phyloP scores from a whole-genome alignment of 2,797 vertebrate species.

The Halcyon chelicuti region DNA sequence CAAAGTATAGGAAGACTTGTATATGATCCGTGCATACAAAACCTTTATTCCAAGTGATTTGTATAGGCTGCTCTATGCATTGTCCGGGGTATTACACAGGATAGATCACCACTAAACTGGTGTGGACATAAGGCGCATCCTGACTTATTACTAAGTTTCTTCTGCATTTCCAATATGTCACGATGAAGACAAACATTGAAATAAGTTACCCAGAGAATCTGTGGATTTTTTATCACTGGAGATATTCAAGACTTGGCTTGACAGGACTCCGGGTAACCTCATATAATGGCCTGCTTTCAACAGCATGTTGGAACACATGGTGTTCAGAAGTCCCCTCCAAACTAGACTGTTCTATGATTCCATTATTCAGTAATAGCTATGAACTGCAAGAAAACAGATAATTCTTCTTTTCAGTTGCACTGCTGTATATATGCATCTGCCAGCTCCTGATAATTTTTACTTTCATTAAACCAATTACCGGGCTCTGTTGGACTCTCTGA shows the following conservation, averaged over 20 bases:
- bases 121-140: neutral
- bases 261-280: neutral
- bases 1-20: neutral
- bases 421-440: neutral
- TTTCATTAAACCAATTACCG: neutral
- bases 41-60: neutral
- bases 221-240: neutral
- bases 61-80: no score
- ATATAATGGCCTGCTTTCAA: neutral
- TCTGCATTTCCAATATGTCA: neutral
- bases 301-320: neutral
- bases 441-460: neutral
- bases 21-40: neutral
- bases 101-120: neutral
- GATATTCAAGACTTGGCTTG: neutral
- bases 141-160: neutral
- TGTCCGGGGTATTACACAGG: neutral
- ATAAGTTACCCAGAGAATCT: neutral
- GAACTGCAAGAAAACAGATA: neutral
- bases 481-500: neutral
- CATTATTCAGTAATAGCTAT: neutral
- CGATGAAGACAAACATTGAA: neutral
- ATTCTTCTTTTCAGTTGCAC: neutral
- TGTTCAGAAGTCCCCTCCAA: neutral
- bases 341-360: neutral